Base-by-base conservation (phyloP, 2,797 vertebrate species). In the Moxostoma hubbsi region DNA sequence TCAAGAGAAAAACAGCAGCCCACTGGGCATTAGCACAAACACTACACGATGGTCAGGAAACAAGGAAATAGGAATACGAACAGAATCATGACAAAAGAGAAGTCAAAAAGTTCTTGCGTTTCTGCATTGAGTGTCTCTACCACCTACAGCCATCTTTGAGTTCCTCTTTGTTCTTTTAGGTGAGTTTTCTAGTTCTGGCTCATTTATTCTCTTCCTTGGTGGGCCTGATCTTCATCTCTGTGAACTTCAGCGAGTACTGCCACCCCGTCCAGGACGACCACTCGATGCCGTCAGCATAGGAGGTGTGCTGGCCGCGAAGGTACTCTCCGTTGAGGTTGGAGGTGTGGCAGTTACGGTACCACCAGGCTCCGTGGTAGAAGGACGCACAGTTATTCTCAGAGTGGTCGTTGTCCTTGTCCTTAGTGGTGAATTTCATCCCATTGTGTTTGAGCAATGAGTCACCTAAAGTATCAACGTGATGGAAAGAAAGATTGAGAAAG, bases 201-300 rank as follows among this genome's bases (percentile, higher is more conserved):
- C 81, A 86, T 77, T 87, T 84, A 66, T 79, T 88, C 62, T 95
- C 95, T 75, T 95, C 94, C 0, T 91, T 88, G 80, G 86, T 78
- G 0, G 97, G 96, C 53, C 96, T 93, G 81, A 97, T 94, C 94
- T 98, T 98, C 97, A 98, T 98, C 92, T 98, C 97, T 0, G 95
- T 94, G 90, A 95, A 97, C 80, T 95, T 94, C 72, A 98, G 96
- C 0, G 97, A 98, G 84, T 98, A 98, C 90, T 98, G 97, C 97
- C 96, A 98, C 70, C 97, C 97, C 0, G 97, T 98, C 97, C 97
- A 98, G 79, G 96, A 97, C 69, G 96, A 97, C 97, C 97, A 98
- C 92, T 98, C 97, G 13, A 98, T 93, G 1, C 97, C 97, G 0
- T 98, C 96, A 0, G 97, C 97, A 0, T 98, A 98, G 81, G 97